A percentile compares a stretch with the other conserved stretches of the same genome.
Evolutionary conservation across 92 coral and sea anemone genomes (phyloP).

Genomic region (Umimayanthus kanabou): DNA sequence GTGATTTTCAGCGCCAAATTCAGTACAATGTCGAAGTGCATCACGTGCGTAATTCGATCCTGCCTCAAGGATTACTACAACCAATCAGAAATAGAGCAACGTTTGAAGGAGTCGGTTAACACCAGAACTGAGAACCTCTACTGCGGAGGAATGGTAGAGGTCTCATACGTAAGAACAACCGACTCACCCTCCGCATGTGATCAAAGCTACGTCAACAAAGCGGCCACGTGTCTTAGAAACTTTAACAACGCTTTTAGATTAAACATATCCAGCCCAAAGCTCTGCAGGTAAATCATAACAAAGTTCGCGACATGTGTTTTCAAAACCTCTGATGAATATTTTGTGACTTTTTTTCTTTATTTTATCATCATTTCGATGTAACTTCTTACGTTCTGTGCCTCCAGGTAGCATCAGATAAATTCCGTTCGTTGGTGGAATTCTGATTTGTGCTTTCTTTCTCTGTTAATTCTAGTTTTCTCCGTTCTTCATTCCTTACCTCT

Average conservation of each 20-base stretch:
- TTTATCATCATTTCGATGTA: too few species aligned
- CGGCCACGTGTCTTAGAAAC: conserved; percentile 39
- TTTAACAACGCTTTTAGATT: conserved; percentile 50
- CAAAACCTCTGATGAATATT: neutral
- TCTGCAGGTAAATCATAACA: conserved; percentile 41
- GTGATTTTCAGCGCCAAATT: conserved; percentile 30
- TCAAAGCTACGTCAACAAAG: conserved; percentile 31
- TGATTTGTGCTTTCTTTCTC: too few species aligned
- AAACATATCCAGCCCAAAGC: conserved; percentile 47
- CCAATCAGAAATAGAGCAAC: conserved; percentile 27
- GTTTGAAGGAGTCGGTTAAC: conserved; percentile 39
- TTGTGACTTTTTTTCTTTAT: neutral
- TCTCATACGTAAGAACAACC: conserved; percentile 26
- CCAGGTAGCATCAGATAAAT: too few species aligned
- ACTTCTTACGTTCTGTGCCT: too few species aligned
- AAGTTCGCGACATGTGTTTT: neutral
- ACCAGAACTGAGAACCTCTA: conserved; percentile 48
- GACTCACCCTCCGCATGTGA: conserved; percentile 33
- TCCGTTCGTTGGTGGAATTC: too few species aligned
- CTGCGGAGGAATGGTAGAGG: conserved; percentile 57
- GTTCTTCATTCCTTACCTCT: too few species aligned
- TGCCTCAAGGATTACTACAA: conserved; percentile 42
- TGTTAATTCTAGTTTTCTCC: too few species aligned
- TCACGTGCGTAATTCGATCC: conserved; percentile 59
- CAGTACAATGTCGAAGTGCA: conserved; percentile 53